Conservation (phyloP, 2,888 invertebrate species). For the Lepeophtheirus nordmannii region DNA sequence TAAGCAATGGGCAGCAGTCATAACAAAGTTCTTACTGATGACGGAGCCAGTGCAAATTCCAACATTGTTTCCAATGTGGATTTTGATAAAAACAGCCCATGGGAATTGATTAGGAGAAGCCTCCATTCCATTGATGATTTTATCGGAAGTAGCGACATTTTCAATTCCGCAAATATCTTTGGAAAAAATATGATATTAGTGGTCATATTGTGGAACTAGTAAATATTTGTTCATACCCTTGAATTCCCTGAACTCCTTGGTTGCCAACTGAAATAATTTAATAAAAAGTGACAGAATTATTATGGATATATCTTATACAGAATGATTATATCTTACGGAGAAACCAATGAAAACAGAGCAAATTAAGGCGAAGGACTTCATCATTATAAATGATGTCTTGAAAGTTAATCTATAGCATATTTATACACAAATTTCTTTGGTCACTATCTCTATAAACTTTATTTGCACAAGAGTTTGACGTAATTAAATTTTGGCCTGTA, state of each 20-base stretch:
- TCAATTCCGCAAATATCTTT: background rate
- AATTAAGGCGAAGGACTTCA: constrained; percentile 1
- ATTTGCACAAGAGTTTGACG: too few species aligned
- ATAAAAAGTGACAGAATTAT: background rate
- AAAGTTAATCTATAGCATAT: too few species aligned
- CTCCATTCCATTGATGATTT: background rate
- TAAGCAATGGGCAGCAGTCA: background rate
- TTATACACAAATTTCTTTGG: too few species aligned
- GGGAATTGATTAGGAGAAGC: background rate
- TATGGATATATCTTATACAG: background rate
- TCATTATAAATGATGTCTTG: background rate
- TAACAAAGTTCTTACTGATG: background rate
- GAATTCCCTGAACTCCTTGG: background rate
- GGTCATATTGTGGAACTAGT: background rate
- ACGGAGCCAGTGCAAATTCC: constrained; percentile 2
- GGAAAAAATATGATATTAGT: background rate
- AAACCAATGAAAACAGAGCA: background rate
- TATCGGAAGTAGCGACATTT: background rate
- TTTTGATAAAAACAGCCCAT: constrained; percentile 3
- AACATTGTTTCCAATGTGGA: background rate
- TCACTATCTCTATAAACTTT: too few species aligned
- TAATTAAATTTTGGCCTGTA: too few species aligned
- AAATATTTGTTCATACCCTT: background rate
- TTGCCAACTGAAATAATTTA: background rate
- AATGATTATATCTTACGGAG: background rate